phyloP scores from a whole-genome alignment of 1,140 invertebrate species.

The Melanaphis sacchari region DNA sequence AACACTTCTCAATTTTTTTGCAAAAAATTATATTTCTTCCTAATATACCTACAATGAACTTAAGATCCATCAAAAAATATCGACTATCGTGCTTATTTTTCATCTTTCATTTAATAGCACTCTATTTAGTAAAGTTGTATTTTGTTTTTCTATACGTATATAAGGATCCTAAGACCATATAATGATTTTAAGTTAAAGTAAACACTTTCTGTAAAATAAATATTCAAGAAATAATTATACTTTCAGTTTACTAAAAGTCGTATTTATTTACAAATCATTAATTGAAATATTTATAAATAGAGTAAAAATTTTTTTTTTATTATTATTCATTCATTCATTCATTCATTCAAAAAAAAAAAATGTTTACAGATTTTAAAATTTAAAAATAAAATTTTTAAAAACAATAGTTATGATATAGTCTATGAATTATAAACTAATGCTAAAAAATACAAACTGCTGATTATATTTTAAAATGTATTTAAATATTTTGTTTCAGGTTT shows the following conservation, averaged over 20 bases:
- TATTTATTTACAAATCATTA: constrained; percentile 13
- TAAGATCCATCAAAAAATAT: not conserved
- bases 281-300: not conserved
- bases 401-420: too few relatives aligned
- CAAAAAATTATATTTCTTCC: not conserved
- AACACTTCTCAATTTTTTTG: not conserved
- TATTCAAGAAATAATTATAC: not conserved
- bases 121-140: not conserved
- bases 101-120: not conserved
- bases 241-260: not conserved
- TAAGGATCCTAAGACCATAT: not conserved
- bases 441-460: too few relatives aligned
- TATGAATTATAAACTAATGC: not conserved
- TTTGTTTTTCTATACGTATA: not conserved
- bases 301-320: not conserved
- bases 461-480: too few relatives aligned
- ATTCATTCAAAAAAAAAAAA: too few relatives aligned
- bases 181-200: not conserved
- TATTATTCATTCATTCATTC: too few relatives aligned
- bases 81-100: not conserved
- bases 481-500: not conserved
- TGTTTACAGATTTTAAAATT: too few relatives aligned
- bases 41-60: not conserved
- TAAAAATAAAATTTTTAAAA: too few relatives aligned
- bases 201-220: not conserved